These are phyloP conservation scores for Xestoiulus laeticollis DNA, from an alignment of 2,888 invertebrate species.

Conservation along the genomic window DNA sequence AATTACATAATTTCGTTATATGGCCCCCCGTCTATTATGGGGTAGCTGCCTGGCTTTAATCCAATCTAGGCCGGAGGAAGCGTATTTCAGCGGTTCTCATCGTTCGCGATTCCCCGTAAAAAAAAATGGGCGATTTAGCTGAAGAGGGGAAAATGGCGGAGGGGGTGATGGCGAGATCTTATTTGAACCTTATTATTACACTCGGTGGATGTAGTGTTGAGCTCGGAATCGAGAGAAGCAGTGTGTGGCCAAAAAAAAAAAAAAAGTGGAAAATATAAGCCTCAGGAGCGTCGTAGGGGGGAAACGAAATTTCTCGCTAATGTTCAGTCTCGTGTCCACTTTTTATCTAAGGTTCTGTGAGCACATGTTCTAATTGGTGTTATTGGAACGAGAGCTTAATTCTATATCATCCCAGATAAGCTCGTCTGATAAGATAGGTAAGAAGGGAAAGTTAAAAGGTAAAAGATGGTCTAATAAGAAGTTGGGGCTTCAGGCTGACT, in stretches of 20 bases:
- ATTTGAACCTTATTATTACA: background rate
- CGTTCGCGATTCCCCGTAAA: slow-evolving; percentile 5
- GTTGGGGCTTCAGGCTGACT: too few species aligned
- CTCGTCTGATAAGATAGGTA: too few species aligned
- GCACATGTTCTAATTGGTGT: too few species aligned
- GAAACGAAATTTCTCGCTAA: background rate
- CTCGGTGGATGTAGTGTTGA: background rate
- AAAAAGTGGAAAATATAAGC: background rate
- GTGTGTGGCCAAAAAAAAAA: background rate
- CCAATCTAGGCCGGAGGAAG: slow-evolving; percentile 24
- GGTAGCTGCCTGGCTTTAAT: slow-evolving; percentile 30
- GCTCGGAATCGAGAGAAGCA: background rate
- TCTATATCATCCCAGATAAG: too few species aligned
- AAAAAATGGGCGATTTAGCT: background rate
- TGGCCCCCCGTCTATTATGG: slow-evolving; percentile 25
- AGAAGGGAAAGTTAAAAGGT: too few species aligned
- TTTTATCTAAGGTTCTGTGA: too few species aligned
- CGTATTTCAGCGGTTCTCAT: slow-evolving; percentile 17
- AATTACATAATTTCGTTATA: slow-evolving; percentile 43
- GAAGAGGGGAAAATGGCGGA: slow-evolving; percentile 12
- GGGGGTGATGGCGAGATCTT: background rate
- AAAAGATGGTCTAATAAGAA: too few species aligned
- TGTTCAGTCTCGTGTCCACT: background rate
- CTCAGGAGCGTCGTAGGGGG: background rate
- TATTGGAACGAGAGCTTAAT: too few species aligned